Base-by-base conservation (phyloP, 2,888 invertebrate genomes). In the Cheilosia urbana region DNA sequence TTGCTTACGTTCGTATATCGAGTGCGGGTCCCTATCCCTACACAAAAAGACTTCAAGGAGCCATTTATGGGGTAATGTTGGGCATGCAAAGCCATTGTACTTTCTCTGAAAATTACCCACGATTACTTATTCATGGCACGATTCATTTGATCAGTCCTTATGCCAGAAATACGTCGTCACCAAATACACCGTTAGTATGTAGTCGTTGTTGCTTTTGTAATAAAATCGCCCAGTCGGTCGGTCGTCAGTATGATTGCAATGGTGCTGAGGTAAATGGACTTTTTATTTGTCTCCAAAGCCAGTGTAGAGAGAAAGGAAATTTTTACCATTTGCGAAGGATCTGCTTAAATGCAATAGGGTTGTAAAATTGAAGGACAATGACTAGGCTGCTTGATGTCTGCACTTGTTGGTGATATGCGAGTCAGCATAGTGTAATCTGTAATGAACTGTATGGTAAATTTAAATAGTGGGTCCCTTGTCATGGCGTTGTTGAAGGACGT, bases 101-200 rank as follows among this genome's bases (percentile, higher is more conserved):
- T 49, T 63, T 49, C 34, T 7, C 49, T 19, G n/a, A 49, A 17
- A 60, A 60, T 42, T 60, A 60, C 24, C 24, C 34, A n/a, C 4
- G 34, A 49, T 65, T 49, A 49, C n/a, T 65, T 65, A 65, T 49
- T 65, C 49, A 65, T 65, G 63, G 49, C 49, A 49, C n/a, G 34
- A 37, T 37, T 49, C 34, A 37, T 15, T 34, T 34, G 63, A 21
- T 21, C 13, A 9, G 17, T 21, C 11, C 63, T 21, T 49, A 15
- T 21, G 27, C 15, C 21, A 37, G 21, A 19, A 37, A 34, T 19
- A 65, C n/a, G 34, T 49, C 63, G 6, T 49, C 9, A 17, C 42
- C n/a, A 17, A 15, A 9, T 21, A 9, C 45, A 9, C 45, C 42
- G 21, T 45, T 42, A 21, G 17, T 7, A 6, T 27, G 27, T 60